Base-by-base conservation (phyloP, 1,140 invertebrate genomes). In the Pygmarrhopalites habei region DNA sequence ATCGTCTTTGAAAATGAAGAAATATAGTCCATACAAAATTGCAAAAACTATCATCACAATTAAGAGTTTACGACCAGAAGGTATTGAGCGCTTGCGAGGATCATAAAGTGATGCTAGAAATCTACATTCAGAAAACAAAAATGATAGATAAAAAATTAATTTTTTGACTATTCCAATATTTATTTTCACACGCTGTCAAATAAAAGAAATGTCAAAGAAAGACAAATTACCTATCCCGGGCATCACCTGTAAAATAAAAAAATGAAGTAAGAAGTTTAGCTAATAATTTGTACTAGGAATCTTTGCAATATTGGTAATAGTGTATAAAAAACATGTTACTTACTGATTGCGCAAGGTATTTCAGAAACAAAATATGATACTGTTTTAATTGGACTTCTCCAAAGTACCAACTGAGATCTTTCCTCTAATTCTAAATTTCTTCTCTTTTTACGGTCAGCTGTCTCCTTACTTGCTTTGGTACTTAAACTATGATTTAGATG, bases 341-440 rank as follows among this genome's bases (percentile, higher is more conserved):
- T n/a, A 14, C 25, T 29, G 23, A 70, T 32, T 15, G 65, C 65
- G 29, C 69, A 67, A 19, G 69, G 69, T 44, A 87, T 75, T 82
- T 95, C 92, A 69, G 82, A 81, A 70, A 85, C 73, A 78, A 90
- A 93, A 79, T 91, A 95, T 73, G 89, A 85, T 39, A 92, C 68
- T 14, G 92, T 95, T 63, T 79, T 82, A 51, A 95, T 72, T 26
- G 93, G 93, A 73, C 83, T 83, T 72, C 86, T 82, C 92, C 92
- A 96, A 60, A 97, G 74, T 32, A 94, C 90, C 67, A 95, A 75
- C 72, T 82, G 82, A 72, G 77, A 75, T 32, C 80, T 66, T 66
- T 81, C 79, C 53, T 75, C 68, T 49, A 66, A 35, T 68, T 55
- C 72, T 66, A 17, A 64, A 58, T 28, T 70, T 41, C 55, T 65